Conservation (phyloP, 2,797 vertebrate species). For the Nannoperca australis region DNA sequence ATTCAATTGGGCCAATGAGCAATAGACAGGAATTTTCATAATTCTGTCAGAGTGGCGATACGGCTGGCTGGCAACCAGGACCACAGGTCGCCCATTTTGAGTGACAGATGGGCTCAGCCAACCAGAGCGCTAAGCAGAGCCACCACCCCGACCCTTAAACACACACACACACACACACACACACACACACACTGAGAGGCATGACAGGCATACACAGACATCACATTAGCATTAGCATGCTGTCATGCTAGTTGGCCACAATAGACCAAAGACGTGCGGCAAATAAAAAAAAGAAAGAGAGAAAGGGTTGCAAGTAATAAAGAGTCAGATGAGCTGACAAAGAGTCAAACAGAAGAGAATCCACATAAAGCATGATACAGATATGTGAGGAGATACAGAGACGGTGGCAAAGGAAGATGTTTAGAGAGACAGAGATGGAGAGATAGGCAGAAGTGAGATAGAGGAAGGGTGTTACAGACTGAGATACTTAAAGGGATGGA, state of each 20-base stretch:
- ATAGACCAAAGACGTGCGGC: slow-evolving; percentile 26
- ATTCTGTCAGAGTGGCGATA: slow-evolving; percentile 86
- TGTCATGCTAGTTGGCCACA: slow-evolving; percentile 17
- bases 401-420: slow-evolving; percentile 50
- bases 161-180: slow-evolving; percentile 38
- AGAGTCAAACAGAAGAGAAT: slow-evolving; percentile 17
- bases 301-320: slow-evolving; percentile 4
- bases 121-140: slow-evolving; percentile 88
- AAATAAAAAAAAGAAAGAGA: slow-evolving; percentile 11
- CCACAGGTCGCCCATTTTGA: slow-evolving; percentile 87
- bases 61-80: slow-evolving; percentile 83
- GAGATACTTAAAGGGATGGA: slow-evolving; percentile 69
- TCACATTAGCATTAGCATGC: slow-evolving; percentile 77
- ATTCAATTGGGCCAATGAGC: slow-evolving; percentile 89
- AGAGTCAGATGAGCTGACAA: slow-evolving; percentile 36
- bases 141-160: slow-evolving; percentile 50
- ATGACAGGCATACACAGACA: slow-evolving; percentile 85
- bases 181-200: slow-evolving; percentile 65
- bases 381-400: slow-evolving; percentile 38
- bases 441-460: slow-evolving; percentile 59
- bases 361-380: slow-evolving; percentile 22
- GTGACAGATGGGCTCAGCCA: slow-evolving; percentile 94
- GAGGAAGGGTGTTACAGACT: slow-evolving; percentile 60
- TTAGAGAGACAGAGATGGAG: slow-evolving; percentile 66
- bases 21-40: slow-evolving; percentile 88